These are phyloP conservation scores for Epinotia ramella DNA, from an alignment of 2,888 invertebrate species.

Conservation along the genomic window DNA sequence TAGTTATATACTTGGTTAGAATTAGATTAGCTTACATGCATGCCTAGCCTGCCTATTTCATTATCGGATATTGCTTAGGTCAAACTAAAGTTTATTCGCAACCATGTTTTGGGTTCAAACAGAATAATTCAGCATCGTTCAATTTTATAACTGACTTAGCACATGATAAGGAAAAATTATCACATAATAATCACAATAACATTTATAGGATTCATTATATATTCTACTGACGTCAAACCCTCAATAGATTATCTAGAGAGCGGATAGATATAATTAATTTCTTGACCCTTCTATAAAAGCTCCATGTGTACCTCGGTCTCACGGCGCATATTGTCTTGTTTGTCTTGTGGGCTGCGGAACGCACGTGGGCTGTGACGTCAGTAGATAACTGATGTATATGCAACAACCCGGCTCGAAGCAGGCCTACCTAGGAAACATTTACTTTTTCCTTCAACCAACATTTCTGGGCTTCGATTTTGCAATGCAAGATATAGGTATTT, in stretches of 20 bases:
- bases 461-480: too few species aligned
- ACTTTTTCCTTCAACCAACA: not conserved
- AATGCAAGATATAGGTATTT: too few species aligned
- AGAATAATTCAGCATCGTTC: not conserved
- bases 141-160: not conserved
- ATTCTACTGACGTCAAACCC: constrained; percentile 13
- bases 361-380: constrained; percentile 28
- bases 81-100: too few species aligned
- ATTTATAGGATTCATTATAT: constrained; percentile 16
- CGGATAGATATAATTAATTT: constrained; percentile 18
- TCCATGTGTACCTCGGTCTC: not conserved
- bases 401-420: constrained; percentile 1
- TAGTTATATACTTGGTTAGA: too few species aligned
- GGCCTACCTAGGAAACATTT: not conserved
- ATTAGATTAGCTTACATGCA: too few species aligned
- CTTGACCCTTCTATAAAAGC: not conserved
- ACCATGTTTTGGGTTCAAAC: not conserved
- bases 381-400: constrained; percentile 22
- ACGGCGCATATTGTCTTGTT: constrained; percentile 4
- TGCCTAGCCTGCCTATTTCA: too few species aligned
- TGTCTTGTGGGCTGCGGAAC: constrained; percentile 2
- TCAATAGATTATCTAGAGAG: constrained; percentile 24
- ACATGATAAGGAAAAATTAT: not conserved
- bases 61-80: too few species aligned
- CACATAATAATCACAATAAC: not conserved